These are phyloP conservation scores for Bos javanicus DNA, from an alignment of 2,113 vertebrate species.

Conservation along the genomic window DNA sequence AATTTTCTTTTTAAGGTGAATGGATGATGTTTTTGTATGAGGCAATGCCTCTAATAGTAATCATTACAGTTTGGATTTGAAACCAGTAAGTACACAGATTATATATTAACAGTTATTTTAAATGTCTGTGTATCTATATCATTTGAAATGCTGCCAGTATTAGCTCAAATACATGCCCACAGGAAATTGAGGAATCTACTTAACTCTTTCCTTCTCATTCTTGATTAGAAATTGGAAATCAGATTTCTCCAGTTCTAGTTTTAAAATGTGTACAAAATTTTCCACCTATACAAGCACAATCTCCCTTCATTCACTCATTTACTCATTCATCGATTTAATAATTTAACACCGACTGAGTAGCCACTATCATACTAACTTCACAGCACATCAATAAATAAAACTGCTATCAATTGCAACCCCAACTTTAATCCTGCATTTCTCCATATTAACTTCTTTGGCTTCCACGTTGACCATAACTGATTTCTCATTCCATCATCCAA, in stretches of 20 bases:
- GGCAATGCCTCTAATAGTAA: not conserved
- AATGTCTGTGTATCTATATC: constrained; percentile 49
- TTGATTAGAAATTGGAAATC: not conserved
- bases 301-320: not conserved
- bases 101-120: constrained; percentile 22
- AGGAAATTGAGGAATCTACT: constrained; percentile 27
- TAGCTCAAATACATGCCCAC: not conserved
- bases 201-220: not conserved
- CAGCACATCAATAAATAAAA: not conserved
- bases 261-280: constrained; percentile 17
- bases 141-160: constrained; percentile 43
- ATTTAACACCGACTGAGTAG: not conserved
- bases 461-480: not conserved
- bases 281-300: constrained; percentile 7
- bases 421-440: constrained; percentile 5
- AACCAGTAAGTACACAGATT: constrained; percentile 16
- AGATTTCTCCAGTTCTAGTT: constrained; percentile 34
- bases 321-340: not conserved
- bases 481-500: constrained; percentile 17
- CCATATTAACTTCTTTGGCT: not conserved
- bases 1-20: not conserved
- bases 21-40: not conserved
- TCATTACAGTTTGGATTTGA: not conserved
- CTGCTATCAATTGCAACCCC: not conserved
- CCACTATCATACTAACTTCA: not conserved